Evolutionary conservation across 2,113 vertebrate species (phyloP).

Genomic region (Bubo bubo): DNA sequence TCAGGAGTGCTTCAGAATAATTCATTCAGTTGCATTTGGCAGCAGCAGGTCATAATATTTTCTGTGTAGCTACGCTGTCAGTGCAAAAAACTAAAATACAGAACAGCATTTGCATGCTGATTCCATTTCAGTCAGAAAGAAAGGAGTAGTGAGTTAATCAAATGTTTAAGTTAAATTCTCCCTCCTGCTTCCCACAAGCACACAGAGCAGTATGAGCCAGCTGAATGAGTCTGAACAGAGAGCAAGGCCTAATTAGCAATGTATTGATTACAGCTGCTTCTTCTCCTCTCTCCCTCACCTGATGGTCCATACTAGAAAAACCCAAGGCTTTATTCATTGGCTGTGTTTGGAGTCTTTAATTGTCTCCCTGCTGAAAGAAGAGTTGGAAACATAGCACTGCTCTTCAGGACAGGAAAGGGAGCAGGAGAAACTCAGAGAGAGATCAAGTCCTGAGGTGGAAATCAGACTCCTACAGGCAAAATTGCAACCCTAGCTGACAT

Average conservation of each 20-base stretch:
- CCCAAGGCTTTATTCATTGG: background rate
- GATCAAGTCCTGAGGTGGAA: background rate
- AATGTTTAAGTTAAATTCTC: background rate
- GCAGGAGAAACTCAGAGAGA: background rate
- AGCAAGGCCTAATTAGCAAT: background rate
- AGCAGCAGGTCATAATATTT: constrained; percentile 57
- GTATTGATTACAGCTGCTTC: background rate
- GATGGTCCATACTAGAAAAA: background rate
- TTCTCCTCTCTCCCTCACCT: background rate
- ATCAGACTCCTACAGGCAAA: background rate
- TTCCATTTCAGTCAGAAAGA: background rate
- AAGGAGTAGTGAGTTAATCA: constrained; percentile 3
- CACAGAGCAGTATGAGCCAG: background rate
- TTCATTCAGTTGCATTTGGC: constrained; percentile 40
- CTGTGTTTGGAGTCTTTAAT: background rate
- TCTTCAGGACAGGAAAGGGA: background rate
- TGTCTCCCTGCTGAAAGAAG: background rate
- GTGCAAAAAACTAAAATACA: constrained; percentile 16
- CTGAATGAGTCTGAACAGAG: background rate
- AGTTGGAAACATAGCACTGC: accelerated
- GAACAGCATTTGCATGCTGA: constrained; percentile 5
- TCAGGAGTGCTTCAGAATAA: constrained; percentile 67
- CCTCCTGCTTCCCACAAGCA: background rate
- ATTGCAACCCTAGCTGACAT: background rate
- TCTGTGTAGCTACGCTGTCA: constrained; percentile 28